A percentile compares a stretch with the other conserved stretches of the same genome.
Evolutionary conservation across 1,140 invertebrate species (phyloP).

Genomic region (Lepidurus couesii): DNA sequence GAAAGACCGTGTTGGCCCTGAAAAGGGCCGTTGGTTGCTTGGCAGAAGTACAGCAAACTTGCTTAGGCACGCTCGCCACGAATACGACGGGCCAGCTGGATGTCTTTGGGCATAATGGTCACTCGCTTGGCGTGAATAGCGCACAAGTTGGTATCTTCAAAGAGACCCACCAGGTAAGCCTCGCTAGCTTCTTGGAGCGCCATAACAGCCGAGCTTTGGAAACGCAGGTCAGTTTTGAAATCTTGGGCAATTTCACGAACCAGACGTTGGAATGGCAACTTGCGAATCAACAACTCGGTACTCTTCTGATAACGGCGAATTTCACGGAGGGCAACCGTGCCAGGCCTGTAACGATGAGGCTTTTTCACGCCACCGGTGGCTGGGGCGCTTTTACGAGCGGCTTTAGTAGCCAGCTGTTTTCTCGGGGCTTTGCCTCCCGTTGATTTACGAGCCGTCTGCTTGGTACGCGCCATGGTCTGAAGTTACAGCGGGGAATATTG

Average conservation of each 20-base stretch:
- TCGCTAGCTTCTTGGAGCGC: constrained; percentile 60
- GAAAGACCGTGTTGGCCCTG: neutral
- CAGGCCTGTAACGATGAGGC: constrained; percentile 45
- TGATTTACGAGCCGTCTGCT: constrained; percentile 53
- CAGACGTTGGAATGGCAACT: constrained; percentile 69
- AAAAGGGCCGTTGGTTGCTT: constrained; percentile 1
- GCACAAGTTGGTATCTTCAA: constrained; percentile 63
- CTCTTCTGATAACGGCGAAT: constrained; percentile 61
- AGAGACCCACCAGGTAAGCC: constrained; percentile 70
- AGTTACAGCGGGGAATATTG: neutral
- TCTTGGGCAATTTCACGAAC: constrained; percentile 82
- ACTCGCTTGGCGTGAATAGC: constrained; percentile 58
- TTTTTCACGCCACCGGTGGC: constrained; percentile 80
- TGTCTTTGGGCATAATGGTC: constrained; percentile 60
- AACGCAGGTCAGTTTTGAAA: constrained; percentile 66
- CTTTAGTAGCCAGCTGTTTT: constrained; percentile 80
- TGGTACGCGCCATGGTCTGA: constrained; percentile 68
- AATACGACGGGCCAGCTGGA: constrained; percentile 50
- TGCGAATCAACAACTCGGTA: constrained; percentile 65
- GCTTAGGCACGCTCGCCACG: constrained; percentile 39
- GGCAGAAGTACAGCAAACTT: neutral
- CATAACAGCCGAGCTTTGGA: constrained; percentile 70
- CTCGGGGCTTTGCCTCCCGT: constrained; percentile 77
- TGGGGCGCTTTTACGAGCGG: constrained; percentile 70
- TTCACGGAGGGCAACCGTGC: constrained; percentile 77